Evolutionary conservation across 2,113 vertebrate species (phyloP).

Genomic region (Pangasianodon gigas): DNA sequence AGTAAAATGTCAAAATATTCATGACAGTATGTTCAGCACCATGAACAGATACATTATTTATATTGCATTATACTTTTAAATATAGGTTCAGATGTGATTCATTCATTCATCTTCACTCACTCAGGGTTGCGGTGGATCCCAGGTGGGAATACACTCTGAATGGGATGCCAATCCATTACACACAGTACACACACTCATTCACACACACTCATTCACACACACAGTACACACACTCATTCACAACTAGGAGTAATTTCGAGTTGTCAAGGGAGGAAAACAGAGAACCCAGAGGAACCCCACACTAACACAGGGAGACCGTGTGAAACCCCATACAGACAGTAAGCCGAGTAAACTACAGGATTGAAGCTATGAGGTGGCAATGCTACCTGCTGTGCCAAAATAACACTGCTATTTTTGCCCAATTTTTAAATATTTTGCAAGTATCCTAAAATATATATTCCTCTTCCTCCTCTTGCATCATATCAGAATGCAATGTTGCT

Average conservation of each 20-base stretch:
- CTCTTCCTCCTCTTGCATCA: neutral
- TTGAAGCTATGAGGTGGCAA: neutral
- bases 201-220: neutral
- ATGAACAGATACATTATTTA: neutral
- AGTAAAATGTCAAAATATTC: neutral
- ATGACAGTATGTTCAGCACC: neutral
- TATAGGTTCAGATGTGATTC: neutral
- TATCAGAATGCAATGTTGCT: neutral
- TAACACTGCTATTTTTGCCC: neutral
- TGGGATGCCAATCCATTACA: neutral
- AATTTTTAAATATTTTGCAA: neutral
- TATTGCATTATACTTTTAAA: neutral
- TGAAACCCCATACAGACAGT: neutral
- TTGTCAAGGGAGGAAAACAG: neutral
- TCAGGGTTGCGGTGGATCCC: neutral
- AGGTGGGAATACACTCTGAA: neutral
- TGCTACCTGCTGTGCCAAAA: neutral
- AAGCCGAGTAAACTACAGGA: neutral
- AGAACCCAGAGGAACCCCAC: neutral
- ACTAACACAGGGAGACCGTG: neutral
- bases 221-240: neutral
- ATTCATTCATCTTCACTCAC: neutral
- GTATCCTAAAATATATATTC: neutral
- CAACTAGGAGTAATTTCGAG: neutral
- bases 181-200: neutral